Percentiles rank a stretch among this genome's conserved stretches.
Evolutionary conservation across 1,140 invertebrate genomes (phyloP).

Genomic region (Thalassaphorura encarpata): DNA sequence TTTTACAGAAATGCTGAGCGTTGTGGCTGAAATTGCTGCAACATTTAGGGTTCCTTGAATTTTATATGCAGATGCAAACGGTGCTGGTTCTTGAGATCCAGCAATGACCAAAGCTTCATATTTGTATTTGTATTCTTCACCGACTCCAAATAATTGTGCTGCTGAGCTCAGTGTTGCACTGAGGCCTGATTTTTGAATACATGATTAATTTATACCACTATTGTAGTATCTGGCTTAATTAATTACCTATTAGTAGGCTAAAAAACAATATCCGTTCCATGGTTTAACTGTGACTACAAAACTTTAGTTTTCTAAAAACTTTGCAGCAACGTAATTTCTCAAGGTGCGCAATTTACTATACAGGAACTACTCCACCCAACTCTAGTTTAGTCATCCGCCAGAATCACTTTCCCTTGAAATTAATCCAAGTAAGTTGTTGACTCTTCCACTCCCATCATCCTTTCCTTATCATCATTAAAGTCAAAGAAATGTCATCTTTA

Average conservation of each 20-base stretch:
- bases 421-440: neutral
- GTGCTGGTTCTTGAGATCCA: slow-evolving; percentile 22
- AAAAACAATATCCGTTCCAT: no score
- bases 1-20: slow-evolving; percentile 20
- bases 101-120: slow-evolving; percentile 26
- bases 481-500: neutral
- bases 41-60: slow-evolving; percentile 22
- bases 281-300: no score
- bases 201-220: neutral
- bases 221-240: no score
- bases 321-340: neutral
- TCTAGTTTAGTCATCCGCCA: no score
- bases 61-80: slow-evolving; percentile 25
- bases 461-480: neutral
- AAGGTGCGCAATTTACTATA: neutral
- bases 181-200: neutral
- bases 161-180: neutral
- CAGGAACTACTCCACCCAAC: neutral
- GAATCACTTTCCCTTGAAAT: neutral
- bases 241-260: neutral
- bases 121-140: slow-evolving; percentile 26
- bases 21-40: slow-evolving; percentile 10
- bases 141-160: slow-evolving; percentile 8
- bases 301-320: neutral
- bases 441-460: no score